phyloP scores from a whole-genome alignment of 2,888 invertebrate species.

The Silvanus unidentatus region DNA sequence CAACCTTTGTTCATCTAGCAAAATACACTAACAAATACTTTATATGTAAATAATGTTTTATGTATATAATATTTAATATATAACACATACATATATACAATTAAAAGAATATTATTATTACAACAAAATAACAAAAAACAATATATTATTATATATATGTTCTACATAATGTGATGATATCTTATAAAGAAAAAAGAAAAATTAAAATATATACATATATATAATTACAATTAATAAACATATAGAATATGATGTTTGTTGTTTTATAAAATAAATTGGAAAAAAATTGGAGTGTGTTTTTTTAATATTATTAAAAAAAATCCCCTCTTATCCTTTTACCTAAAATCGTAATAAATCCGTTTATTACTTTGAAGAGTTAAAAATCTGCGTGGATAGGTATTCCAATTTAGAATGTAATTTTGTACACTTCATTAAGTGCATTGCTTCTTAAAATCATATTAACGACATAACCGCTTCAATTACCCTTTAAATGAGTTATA shows the following conservation, averaged over 20 bases:
- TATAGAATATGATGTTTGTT: slow-evolving; percentile 4
- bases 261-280: slow-evolving; percentile 4
- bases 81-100: slow-evolving; percentile 2
- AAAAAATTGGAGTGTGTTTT: too few species aligned
- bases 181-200: neutral
- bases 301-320: too few species aligned
- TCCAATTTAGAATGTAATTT: neutral
- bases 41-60: too few species aligned
- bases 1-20: neutral
- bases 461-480: slow-evolving; percentile 3
- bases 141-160: slow-evolving; percentile 2
- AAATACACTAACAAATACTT: too few species aligned
- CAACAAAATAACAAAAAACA: neutral
- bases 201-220: neutral
- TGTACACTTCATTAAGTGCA: slow-evolving; percentile 1
- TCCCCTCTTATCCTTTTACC: too few species aligned
- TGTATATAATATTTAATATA: neutral
- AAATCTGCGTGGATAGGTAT: too few species aligned
- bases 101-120: too few species aligned
- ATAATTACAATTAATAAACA: neutral
- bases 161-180: slow-evolving; percentile 4
- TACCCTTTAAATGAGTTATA: slow-evolving; percentile 3
- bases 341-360: too few species aligned
- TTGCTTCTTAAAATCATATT: slow-evolving; percentile 2
- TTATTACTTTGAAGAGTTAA: too few species aligned